Base-by-base conservation (phyloP, 2,797 vertebrate genomes). In the Epinephelus coioides region DNA sequence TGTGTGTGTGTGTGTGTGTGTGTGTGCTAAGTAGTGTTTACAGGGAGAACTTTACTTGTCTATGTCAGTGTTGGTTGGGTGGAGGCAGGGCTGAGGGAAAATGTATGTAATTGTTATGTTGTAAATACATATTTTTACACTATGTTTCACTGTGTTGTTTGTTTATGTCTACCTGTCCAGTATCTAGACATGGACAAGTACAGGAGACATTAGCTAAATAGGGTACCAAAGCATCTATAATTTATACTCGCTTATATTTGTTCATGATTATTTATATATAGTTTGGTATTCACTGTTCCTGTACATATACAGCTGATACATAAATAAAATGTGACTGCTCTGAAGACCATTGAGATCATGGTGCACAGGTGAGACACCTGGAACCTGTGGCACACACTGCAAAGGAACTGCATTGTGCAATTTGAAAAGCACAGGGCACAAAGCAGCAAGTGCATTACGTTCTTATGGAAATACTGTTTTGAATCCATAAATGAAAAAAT, bases 21-120 rank as follows among this genome's bases (percentile, higher is more conserved):
- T 54, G 53, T 54, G 21, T 54, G 51, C 44, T 34, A 8, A 34
- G 34, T 34, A 19, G 73, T 76, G 82, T 78, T 79, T 78, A 70
- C 61, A 40, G 10, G 9, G 5, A 21, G 46, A 80, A 86, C 54
- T 83, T 79, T 46, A 63, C 50, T 78, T 34, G 12, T 60, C 50
- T 67, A 49, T 69, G 49, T 56, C 40, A 18, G 21, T 67, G 46
- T 50, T 21, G 43, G 23, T 3, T 50, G 47, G 38, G 6, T 27
- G 23, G 30, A 78, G 14, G 23, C 43, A 43, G 15, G 23, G 34
- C 27, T 59, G 4, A 57, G 6, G 17, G 21, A 7, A 56, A 53
- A 69, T 61, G 3, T 51, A 81, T 68, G 21, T 59, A 17, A 46
- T 38, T 5, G 18, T 34, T 30, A 2, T 23, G 1, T 67, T 56